These are phyloP conservation scores for Lydus trimaculatus DNA, from an alignment of 2,888 invertebrate species.

Conservation along the genomic window DNA sequence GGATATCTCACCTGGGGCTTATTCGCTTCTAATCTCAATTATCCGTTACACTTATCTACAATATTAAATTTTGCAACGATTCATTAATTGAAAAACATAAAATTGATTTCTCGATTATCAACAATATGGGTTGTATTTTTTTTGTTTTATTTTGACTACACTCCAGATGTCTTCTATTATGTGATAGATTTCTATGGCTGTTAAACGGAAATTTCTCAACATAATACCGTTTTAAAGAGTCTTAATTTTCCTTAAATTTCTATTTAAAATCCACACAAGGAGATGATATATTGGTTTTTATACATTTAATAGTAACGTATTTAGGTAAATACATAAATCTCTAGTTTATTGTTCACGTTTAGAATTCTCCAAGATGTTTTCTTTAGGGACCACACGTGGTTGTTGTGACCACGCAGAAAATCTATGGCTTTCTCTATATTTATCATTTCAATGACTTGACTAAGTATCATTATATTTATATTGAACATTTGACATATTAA, in stretches of 20 bases:
- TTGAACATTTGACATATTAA: slow-evolving; percentile 29
- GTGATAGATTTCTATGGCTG: background rate
- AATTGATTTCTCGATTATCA: background rate
- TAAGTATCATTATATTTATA: slow-evolving; percentile 30
- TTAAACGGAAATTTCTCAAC: background rate
- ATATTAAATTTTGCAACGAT: background rate
- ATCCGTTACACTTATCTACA: background rate
- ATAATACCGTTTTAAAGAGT: background rate
- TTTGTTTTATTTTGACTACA: background rate
- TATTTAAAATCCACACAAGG: background rate
- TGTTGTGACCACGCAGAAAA: slow-evolving; percentile 38
- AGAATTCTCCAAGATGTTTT: slow-evolving; percentile 29
- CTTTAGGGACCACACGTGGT: slow-evolving; percentile 41
- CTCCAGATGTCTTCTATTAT: background rate
- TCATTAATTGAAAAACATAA: background rate
- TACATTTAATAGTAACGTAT: slow-evolving; percentile 23
- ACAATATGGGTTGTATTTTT: background rate
- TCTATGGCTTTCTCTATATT: slow-evolving; percentile 26
- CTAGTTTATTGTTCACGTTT: slow-evolving; percentile 37
- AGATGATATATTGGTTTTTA: slow-evolving; percentile 10
- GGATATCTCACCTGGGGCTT: slow-evolving; percentile 8
- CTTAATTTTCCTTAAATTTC: slow-evolving; percentile 7
- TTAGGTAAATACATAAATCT: slow-evolving; percentile 43
- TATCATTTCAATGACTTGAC: slow-evolving; percentile 20
- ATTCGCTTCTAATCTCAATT: background rate